A percentile compares a stretch with the other conserved stretches of the same genome.
These are phyloP conservation scores for Alloscopus bannaensis DNA, from an alignment of 2,888 invertebrate species.

Conservation along the genomic window DNA sequence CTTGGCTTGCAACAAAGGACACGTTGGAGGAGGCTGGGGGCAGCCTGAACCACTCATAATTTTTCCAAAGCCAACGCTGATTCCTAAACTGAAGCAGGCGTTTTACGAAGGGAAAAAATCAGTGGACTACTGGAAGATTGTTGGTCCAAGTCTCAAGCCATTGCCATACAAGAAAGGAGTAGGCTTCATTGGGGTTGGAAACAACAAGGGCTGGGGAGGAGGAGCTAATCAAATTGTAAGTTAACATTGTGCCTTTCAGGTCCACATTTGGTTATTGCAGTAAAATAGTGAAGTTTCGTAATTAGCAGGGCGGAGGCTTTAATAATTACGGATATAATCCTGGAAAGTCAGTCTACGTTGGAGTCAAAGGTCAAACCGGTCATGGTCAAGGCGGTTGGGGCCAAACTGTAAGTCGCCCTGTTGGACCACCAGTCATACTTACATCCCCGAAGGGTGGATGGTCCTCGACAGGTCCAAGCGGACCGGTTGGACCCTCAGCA, in stretches of 20 bases:
- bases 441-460: too few relatives aligned
- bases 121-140: conserved; percentile 48
- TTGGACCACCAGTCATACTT: not conserved
- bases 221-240: conserved; percentile 14
- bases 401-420: not conserved
- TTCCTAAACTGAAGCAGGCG: conserved; percentile 46
- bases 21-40: conserved; percentile 23
- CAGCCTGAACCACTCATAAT: conserved; percentile 13
- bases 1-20: conserved; percentile 45
- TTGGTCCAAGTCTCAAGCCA: conserved; percentile 54
- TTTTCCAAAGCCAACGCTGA: conserved; percentile 37
- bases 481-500: not conserved
- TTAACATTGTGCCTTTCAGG: not conserved
- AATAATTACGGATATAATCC: conserved; percentile 2
- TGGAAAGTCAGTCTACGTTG: conserved; percentile 10
- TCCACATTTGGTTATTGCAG: not conserved
- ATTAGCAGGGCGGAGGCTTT: conserved; percentile 5
- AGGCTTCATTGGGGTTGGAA: conserved; percentile 27
- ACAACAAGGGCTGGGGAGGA: not conserved
- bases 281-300: not conserved
- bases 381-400: not conserved
- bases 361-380: conserved; percentile 7
- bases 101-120: conserved; percentile 37
- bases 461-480: not conserved
- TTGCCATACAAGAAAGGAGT: conserved; percentile 54